Base-by-base conservation (phyloP, 2,113 vertebrate species). In the Malurus cyaneus region DNA sequence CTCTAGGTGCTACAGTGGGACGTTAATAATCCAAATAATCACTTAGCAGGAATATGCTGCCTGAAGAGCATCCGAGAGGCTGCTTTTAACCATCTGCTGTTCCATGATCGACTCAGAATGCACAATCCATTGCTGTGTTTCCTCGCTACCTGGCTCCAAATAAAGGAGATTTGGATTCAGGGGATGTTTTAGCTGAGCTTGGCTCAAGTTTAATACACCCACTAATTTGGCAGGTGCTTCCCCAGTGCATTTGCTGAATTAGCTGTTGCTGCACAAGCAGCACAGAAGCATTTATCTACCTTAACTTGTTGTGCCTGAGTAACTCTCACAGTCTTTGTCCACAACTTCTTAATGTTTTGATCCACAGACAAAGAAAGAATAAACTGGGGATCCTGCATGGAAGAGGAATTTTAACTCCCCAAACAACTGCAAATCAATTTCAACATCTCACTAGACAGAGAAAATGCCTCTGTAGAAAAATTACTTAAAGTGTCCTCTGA, bases 11-110 rank as follows among this genome's bases (percentile, higher is more conserved):
- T 94, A 50, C 66, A 85, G 71, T 32, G 42, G 79, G 76, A 88
- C 49, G 56, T 28, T 36, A 93, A 86, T 67, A 88, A 95, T 69
- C 80, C 60, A 88, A 89, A 71, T 31, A 90, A 92, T 62, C 82
- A 88, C 86, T 92, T 54, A 61, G 69, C 81, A 90, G 74, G 42
- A 93, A 78, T 26, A 41, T 18, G 23, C 32, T 92, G 89, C 87
- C 34, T 73, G 83, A 61, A 85, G 39, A 88, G 78, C 71, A 86
- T 57, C 60, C 0, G 1, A 91, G 93, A 86, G 67, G 71, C 71
- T 83, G 67, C 85, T 70, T 82, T 83, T 50, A 91, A 66, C 56
- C 82, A 91, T 86, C 79, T 95, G 36, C 74, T 88, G 31, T 11
- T 83, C 57, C 42, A 24, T 1, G 53, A 88, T 24, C 47, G 10